Evolutionary conservation across 2,888 invertebrate species (phyloP).

Genomic region (Atrina japonica): DNA sequence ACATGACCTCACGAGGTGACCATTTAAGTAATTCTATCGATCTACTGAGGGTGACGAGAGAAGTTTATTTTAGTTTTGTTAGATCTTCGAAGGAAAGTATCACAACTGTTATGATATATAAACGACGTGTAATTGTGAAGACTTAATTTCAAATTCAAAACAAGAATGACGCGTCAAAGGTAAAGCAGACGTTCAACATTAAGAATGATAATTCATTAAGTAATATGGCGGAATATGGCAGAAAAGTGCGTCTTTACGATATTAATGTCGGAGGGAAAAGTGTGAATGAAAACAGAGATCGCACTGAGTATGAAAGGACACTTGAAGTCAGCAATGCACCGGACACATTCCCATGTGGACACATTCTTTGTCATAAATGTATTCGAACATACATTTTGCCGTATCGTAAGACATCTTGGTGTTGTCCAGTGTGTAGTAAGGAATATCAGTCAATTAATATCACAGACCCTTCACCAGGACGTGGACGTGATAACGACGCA

Average conservation of each 20-base stretch:
- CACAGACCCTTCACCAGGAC: conserved; percentile 44
- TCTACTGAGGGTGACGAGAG: no score
- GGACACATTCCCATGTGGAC: conserved; percentile 76
- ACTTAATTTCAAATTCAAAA: no score
- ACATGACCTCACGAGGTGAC: no score
- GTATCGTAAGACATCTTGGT: conserved; percentile 41
- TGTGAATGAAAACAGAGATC: conserved; percentile 10
- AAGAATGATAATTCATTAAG: not conserved
- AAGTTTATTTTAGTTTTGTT: no score
- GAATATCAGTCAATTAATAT: conserved; percentile 48
- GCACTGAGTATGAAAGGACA: conserved; percentile 58
- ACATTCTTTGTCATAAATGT: conserved; percentile 74
- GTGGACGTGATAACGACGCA: conserved; percentile 44
- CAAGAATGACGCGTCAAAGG: no score
- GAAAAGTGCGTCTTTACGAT: conserved; percentile 29
- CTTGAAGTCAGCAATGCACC: conserved; percentile 71
- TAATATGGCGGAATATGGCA: conserved; percentile 3
- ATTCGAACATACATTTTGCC: conserved; percentile 63
- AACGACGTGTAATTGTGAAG: no score
- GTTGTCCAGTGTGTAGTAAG: conserved; percentile 56
- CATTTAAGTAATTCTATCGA: no score
- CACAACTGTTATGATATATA: no score
- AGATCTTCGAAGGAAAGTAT: no score
- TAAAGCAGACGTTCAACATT: no score
- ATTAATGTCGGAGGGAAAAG: conserved; percentile 36